These are phyloP conservation scores for Heliothis peltigera DNA, from an alignment of 2,888 invertebrate genomes.

Conservation along the genomic window DNA sequence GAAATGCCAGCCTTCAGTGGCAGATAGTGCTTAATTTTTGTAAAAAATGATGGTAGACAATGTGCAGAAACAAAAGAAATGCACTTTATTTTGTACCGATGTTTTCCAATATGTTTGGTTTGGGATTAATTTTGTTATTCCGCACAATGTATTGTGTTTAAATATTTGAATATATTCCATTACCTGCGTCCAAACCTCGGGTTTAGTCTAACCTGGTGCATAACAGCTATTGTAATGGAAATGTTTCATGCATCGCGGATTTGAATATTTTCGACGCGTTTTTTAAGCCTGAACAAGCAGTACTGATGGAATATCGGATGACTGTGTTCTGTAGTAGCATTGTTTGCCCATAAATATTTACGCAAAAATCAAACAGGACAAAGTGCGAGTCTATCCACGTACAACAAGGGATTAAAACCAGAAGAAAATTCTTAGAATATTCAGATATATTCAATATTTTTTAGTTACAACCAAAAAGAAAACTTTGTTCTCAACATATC, in stretches of 20 bases:
- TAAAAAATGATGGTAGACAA: too few species aligned
- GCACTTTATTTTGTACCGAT: too few species aligned
- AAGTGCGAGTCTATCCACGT: not conserved
- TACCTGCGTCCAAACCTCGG: not conserved
- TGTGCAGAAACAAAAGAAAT: too few species aligned
- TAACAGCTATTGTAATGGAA: constrained; percentile 7
- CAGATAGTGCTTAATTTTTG: too few species aligned
- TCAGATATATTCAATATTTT: too few species aligned
- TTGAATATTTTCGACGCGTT: constrained; percentile 3
- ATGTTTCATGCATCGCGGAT: constrained; percentile 6
- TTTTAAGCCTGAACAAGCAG: constrained; percentile 1
- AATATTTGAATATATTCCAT: not conserved
- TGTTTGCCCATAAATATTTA: not conserved
- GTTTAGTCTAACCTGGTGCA: not conserved
- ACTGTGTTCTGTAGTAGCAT: not conserved
- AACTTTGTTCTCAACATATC: too few species aligned
- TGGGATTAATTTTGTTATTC: too few species aligned
- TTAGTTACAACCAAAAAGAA: too few species aligned
- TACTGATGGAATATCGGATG: not conserved
- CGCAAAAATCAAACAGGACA: not conserved
- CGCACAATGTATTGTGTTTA: not conserved
- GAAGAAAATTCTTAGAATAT: too few species aligned
- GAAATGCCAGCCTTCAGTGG: too few species aligned
- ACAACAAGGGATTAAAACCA: not conserved
- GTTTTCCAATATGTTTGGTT: too few species aligned